These are phyloP conservation scores for Drosophila prolongata DNA, from an alignment of 2,888 invertebrate species.

Conservation along the genomic window DNA sequence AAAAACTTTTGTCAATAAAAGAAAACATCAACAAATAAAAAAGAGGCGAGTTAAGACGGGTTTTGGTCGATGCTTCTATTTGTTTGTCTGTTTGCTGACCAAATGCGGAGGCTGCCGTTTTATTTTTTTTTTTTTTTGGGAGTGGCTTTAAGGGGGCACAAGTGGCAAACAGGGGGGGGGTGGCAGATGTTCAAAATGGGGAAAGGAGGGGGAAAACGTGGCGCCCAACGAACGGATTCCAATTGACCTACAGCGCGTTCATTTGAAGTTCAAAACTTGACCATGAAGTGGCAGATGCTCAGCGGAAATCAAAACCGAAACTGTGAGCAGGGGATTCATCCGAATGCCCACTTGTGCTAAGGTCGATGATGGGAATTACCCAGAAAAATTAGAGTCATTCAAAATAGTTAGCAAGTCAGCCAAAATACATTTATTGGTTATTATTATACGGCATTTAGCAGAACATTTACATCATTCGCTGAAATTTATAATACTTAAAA, in stretches of 20 bases:
- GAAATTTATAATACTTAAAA: too few species aligned
- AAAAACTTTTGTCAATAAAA: slow-evolving; percentile 61
- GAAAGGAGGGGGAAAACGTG: slow-evolving; percentile 6
- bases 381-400: slow-evolving; percentile 12
- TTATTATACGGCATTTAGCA: not conserved
- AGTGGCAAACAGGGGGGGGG: not conserved
- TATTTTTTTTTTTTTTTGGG: slow-evolving; percentile 8
- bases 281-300: slow-evolving; percentile 44
- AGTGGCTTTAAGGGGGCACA: not conserved
- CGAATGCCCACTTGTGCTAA: slow-evolving; percentile 4
- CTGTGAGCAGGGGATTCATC: slow-evolving; percentile 2
- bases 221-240: slow-evolving; percentile 1
- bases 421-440: not conserved
- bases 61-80: slow-evolving; percentile 26
- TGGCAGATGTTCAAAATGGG: not conserved
- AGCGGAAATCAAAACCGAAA: slow-evolving; percentile 16
- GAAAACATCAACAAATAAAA: slow-evolving; percentile 15
- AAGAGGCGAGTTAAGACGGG: slow-evolving; percentile 39
- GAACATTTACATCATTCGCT: not conserved
- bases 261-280: slow-evolving; percentile 40
- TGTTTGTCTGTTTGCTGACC: slow-evolving; percentile 43
- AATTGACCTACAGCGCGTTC: slow-evolving; percentile 66
- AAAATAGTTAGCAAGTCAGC: not conserved
- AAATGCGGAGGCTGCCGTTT: slow-evolving; percentile 36
- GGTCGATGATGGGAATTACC: slow-evolving; percentile 14